phyloP scores from a whole-genome alignment of 2,888 invertebrate species.

The Chydorus sphaericus region DNA sequence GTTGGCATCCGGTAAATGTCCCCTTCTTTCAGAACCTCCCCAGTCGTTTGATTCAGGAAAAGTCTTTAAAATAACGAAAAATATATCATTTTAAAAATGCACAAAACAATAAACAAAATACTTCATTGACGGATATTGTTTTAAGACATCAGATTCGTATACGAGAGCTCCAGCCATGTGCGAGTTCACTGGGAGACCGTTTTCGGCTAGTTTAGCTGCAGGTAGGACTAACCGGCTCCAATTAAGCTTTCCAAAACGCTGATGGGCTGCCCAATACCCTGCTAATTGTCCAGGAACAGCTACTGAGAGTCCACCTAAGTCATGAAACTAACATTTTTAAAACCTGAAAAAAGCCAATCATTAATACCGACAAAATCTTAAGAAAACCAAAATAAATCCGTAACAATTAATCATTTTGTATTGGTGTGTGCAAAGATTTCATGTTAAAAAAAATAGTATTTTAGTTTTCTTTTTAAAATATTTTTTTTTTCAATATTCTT shows the following conservation, averaged over 20 bases:
- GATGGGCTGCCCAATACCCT: slow-evolving; percentile 66
- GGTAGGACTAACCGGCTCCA: slow-evolving; percentile 70
- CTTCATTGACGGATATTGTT: slow-evolving; percentile 5
- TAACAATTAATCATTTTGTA: too few relatives aligned
- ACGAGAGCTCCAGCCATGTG: slow-evolving; percentile 37
- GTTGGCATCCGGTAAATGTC: slow-evolving; percentile 29
- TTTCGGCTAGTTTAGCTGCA: slow-evolving; percentile 54
- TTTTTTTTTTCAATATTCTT: background rate
- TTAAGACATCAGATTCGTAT: background rate
- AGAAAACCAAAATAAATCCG: too few relatives aligned
- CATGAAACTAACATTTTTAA: slow-evolving; percentile 16
- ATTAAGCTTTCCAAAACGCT: slow-evolving; percentile 44
- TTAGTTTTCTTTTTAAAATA: too few relatives aligned
- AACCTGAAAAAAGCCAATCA: too few relatives aligned
- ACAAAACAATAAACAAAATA: too few relatives aligned
- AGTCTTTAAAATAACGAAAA: slow-evolving; percentile 18
- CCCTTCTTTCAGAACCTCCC: slow-evolving; percentile 44
- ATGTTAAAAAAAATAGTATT: too few relatives aligned
- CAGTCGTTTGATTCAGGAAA: slow-evolving; percentile 43
- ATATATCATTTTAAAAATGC: too few relatives aligned
- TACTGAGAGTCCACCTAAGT: slow-evolving; percentile 49
- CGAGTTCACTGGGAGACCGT: slow-evolving; percentile 52
- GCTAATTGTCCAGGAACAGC: slow-evolving; percentile 82
- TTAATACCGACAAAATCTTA: too few relatives aligned
- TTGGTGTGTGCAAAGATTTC: too few relatives aligned